These are phyloP conservation scores for Hemibagrus guttatus DNA, from an alignment of 2,797 vertebrate genomes.

Conservation along the genomic window DNA sequence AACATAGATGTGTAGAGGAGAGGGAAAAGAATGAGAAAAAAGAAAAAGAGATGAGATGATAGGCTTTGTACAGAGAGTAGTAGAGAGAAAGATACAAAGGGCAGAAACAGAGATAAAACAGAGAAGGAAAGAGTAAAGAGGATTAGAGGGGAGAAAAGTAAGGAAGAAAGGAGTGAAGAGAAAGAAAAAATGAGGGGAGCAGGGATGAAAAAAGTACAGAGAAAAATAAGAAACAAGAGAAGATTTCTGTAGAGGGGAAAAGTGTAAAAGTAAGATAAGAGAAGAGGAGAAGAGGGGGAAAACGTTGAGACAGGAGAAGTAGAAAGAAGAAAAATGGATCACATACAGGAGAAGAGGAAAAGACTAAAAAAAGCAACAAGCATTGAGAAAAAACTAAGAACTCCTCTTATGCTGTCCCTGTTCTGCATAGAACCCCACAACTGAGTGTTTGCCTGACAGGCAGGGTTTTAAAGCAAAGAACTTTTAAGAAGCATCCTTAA, in stretches of 20 bases:
- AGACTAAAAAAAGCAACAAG: not conserved
- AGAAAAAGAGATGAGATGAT: not conserved
- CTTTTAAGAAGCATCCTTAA: not conserved
- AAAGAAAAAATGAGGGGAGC: not conserved
- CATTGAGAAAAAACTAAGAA: not conserved
- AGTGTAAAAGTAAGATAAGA: not conserved
- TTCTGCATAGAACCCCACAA: not conserved
- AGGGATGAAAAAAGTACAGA: not conserved
- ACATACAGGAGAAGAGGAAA: not conserved
- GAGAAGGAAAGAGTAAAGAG: not conserved
- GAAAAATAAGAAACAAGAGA: not conserved
- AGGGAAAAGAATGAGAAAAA: not conserved
- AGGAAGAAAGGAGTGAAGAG: not conserved
- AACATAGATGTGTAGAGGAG: not conserved
- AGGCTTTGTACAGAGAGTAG: not conserved
- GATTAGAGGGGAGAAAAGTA: not conserved
- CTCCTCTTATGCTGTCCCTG: not conserved
- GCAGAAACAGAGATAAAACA: not conserved
- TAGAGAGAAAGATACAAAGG: not conserved
- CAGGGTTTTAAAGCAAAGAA: not conserved
- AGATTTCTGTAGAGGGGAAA: not conserved
- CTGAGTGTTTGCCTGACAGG: not conserved
- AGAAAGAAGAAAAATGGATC: not conserved
- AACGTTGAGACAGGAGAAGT: not conserved
- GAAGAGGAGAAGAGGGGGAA: not conserved